Evolutionary conservation across 2,113 vertebrate species (phyloP).

Genomic region (Tursiops truncatus): DNA sequence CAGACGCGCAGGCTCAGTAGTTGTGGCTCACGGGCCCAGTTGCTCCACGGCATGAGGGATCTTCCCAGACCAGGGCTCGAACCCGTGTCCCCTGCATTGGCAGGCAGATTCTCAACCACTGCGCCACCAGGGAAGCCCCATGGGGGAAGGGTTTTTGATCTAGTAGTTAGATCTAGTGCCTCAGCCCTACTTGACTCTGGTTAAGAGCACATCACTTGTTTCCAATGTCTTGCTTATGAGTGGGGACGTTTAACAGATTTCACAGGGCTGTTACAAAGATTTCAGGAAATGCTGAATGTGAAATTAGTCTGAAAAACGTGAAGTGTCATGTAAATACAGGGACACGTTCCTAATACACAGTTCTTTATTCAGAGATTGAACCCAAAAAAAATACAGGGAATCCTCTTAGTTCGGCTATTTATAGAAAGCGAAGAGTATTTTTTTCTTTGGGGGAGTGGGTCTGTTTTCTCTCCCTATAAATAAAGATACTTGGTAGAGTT

Average conservation of each 20-base stretch:
- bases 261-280: neutral
- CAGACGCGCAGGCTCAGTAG: too few species aligned
- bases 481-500: neutral
- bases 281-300: neutral
- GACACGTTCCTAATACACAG: neutral
- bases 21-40: too few species aligned
- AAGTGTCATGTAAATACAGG: neutral
- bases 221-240: neutral
- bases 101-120: too few species aligned
- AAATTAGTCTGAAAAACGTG: neutral
- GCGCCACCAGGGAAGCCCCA: too few species aligned
- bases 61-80: too few species aligned
- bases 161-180: too few species aligned
- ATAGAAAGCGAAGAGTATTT: neutral
- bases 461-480: neutral
- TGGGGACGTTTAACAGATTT: neutral
- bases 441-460: too few species aligned
- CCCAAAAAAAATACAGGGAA: neutral
- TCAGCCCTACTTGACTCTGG: neutral
- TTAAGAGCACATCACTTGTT: neutral
- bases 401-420: neutral
- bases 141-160: neutral
- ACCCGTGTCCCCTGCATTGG: too few species aligned
- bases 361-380: conserved; percentile 10
- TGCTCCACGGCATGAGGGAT: too few species aligned